Evolutionary conservation across 2,113 vertebrate genomes (phyloP).

Genomic region (Syngnathus scovelli): DNA sequence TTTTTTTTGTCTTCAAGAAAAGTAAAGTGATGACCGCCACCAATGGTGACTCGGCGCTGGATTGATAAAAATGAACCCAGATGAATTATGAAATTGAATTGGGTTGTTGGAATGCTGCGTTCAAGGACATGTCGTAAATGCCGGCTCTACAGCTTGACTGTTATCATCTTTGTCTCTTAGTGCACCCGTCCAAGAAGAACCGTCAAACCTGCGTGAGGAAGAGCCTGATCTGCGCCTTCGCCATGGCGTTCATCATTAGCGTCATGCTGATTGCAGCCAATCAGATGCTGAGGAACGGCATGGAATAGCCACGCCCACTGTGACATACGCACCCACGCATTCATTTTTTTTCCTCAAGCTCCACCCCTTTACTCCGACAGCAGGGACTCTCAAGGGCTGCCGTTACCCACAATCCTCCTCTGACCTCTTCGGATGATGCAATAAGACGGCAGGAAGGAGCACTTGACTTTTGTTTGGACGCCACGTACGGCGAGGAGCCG

Average conservation of each 20-base stretch:
- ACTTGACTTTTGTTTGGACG: no score
- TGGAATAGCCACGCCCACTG: constrained; percentile 85
- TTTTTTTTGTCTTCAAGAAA: no score
- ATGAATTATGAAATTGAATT: no score
- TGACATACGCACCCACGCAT: constrained; percentile 23
- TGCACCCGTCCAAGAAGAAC: constrained; percentile 97
- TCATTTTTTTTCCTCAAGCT: constrained; percentile 45
- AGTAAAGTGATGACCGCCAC: no score
- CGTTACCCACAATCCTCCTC: constrained; percentile 73
- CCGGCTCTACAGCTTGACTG: no score
- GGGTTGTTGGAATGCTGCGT: background rate
- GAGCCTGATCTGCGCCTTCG: constrained; percentile 99
- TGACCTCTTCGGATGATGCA: constrained; percentile 83
- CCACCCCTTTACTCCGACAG: constrained; percentile 82
- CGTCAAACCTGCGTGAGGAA: constrained; percentile 97
- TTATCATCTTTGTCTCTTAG: constrained; percentile 56
- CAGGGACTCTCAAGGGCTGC: constrained; percentile 99
- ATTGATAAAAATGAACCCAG: no score
- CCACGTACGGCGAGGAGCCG: background rate
- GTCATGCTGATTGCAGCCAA: constrained; percentile 99
- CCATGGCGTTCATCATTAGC: constrained; percentile 99
- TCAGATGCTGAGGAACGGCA: constrained; percentile 98
- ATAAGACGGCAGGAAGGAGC: constrained; percentile 64
- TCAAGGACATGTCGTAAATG: background rate
- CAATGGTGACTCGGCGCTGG: no score